Base-by-base conservation (phyloP, 2,888 invertebrate species). In the Kuschelorhynchus macadamiae region DNA sequence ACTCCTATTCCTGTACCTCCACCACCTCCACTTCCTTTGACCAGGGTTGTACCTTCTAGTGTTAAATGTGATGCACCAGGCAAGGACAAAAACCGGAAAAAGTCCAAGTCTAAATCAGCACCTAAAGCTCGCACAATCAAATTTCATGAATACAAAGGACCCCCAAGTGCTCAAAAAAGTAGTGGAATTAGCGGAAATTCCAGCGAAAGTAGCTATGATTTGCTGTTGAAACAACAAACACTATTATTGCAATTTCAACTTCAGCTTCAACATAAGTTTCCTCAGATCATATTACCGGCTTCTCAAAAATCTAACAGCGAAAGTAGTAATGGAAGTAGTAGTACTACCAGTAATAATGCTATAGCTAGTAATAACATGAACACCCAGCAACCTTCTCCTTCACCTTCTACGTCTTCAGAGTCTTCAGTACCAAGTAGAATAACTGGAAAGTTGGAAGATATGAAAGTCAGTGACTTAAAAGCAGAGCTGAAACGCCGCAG, bases 141-240 rank as follows among this genome's bases (percentile, higher is more conserved):
- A 85, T 98, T 98, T 85, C 97, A 98, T 84, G 98, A 98, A 84
- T 95, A 96, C 83, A 95, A 95, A 85, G 96, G 96, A 33, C 96
- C 96, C 21, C 96, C 97, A 8, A 83, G 82, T 69, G 94, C 95
- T 14, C 93, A 94, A 76, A 94, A 94, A 80, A 88, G 88, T 53
- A 85, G 88, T 2, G 86, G 88, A 16, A 87, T 89, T 9, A 87
- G 87, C 9, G 82, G 81, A 70, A 79, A 53, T 8, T 86, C 86
- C 9, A 86, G 86, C 18, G 96, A 96, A 84, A 95, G 94, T 5
- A 94, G 94, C 7, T 97, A 97, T 83, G 95, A 97, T 82, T 85
- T 97, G 74, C 88, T 97, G 59, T 87, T 98, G 70, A 94, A 97
- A 79, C 98, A 98, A 80, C 98, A 98, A 81, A 97, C 97, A 81